These are phyloP conservation scores for Trematomus bernacchii DNA, from an alignment of 2,797 vertebrate genomes.

Conservation along the genomic window DNA sequence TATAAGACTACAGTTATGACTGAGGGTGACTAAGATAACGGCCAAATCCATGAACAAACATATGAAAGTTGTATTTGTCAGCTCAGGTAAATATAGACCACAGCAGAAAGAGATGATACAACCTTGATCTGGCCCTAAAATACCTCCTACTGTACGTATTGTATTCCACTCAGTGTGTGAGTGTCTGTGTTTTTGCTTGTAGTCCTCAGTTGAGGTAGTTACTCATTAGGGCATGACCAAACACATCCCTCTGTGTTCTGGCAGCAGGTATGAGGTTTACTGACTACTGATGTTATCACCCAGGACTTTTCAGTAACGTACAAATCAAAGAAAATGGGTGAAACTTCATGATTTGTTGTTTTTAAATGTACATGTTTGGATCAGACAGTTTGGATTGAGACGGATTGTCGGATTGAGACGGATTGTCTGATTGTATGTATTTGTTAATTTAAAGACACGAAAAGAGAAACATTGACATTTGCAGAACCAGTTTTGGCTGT, in stretches of 20 bases:
- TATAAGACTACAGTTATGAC: not conserved
- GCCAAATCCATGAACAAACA: not conserved
- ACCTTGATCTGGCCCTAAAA: constrained; percentile 14
- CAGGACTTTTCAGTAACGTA: not conserved
- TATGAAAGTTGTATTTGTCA: constrained; percentile 9
- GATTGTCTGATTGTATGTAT: not conserved
- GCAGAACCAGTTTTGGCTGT: no score
- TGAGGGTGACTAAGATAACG: not conserved
- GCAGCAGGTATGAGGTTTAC: constrained; percentile 27
- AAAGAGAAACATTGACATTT: no score
- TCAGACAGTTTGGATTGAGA: not conserved
- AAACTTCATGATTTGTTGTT: not conserved
- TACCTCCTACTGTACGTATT: constrained; percentile 19
- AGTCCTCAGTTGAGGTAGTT: constrained; percentile 57
- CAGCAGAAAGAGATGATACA: constrained; percentile 8
- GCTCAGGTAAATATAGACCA: constrained; percentile 27
- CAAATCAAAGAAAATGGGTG: not conserved
- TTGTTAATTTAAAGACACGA: no score
- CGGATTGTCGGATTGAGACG: not conserved
- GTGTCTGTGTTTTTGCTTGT: constrained; percentile 8
- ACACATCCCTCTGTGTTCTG: constrained; percentile 44
- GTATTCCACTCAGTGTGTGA: constrained; percentile 5
- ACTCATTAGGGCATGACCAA: constrained; percentile 73
- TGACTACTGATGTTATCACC: constrained; percentile 24
- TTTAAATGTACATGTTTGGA: not conserved